phyloP scores from a whole-genome alignment of 2,888 invertebrate species.

The Selenia dentaria region DNA sequence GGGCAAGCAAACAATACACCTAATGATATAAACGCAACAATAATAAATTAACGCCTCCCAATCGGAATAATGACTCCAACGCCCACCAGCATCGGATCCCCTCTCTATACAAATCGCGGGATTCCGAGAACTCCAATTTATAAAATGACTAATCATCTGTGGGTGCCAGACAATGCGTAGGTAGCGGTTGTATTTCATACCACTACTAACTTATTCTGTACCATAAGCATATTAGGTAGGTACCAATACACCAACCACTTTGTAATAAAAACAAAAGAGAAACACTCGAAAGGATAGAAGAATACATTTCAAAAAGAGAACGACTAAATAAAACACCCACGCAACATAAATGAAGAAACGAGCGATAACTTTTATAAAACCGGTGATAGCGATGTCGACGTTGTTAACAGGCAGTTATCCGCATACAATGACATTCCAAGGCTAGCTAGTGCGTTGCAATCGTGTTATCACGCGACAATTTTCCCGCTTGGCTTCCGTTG shows the following conservation, averaged over 20 bases:
- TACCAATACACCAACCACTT: no score
- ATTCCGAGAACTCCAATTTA: conserved; percentile 57
- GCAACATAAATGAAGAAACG: conserved; percentile 2
- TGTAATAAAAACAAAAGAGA: background rate
- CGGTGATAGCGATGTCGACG: conserved; percentile 14
- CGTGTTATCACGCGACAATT: conserved; percentile 43
- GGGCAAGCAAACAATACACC: conserved; percentile 30
- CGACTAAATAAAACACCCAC: background rate
- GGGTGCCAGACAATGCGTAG: conserved; percentile 12
- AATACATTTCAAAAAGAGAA: conserved; percentile 7
- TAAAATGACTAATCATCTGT: conserved; percentile 32
- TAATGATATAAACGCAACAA: conserved; percentile 44
- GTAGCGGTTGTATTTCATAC: conserved; percentile 1
- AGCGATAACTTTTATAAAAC: conserved; percentile 9
- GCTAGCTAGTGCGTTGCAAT: conserved; percentile 31
- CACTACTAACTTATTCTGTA: background rate
- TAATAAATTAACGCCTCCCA: conserved; percentile 79
- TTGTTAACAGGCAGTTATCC: conserved; percentile 25
- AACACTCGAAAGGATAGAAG: background rate
- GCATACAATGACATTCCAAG: conserved; percentile 34
- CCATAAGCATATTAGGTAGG: no score
- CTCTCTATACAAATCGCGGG: conserved; percentile 59
- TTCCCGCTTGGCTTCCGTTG: conserved; percentile 49
- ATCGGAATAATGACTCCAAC: conserved; percentile 52
- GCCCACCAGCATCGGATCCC: conserved; percentile 70